phyloP scores from a whole-genome alignment of 2,888 invertebrate genomes.

The Nudaria mundana region DNA sequence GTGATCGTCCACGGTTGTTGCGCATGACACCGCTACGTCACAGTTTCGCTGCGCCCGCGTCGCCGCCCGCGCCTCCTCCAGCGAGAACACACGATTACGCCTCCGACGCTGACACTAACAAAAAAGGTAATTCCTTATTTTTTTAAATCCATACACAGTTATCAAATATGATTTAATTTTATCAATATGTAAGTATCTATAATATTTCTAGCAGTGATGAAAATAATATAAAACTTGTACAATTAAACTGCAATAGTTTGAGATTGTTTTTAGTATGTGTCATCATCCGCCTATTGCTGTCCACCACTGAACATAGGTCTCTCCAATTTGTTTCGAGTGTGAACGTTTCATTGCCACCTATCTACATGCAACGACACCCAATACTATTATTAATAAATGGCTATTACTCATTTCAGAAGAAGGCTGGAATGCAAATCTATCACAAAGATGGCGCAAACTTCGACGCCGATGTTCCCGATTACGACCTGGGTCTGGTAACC shows the following conservation, averaged over 20 bases:
- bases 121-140: conserved; percentile 67
- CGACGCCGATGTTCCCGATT: conserved; percentile 86
- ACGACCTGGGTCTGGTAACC: conserved; percentile 82
- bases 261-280: background rate
- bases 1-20: conserved; percentile 78
- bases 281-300: background rate
- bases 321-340: too few relatives aligned
- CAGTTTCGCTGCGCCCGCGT: conserved; percentile 79
- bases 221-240: background rate
- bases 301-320: too few relatives aligned
- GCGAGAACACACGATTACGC: conserved; percentile 72
- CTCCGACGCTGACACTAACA: conserved; percentile 82
- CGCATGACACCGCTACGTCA: conserved; percentile 82
- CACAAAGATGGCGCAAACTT: conserved; percentile 88
- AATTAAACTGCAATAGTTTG: background rate
- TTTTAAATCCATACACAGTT: conserved; percentile 8
- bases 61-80: conserved; percentile 65
- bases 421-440: conserved; percentile 87
- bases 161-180: conserved; percentile 7
- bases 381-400: too few relatives aligned
- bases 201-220: conserved; percentile 14
- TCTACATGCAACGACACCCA: too few relatives aligned
- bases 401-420: conserved; percentile 85
- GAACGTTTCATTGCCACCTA: too few relatives aligned
- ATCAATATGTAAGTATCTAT: conserved; percentile 4